phyloP scores from a whole-genome alignment of 1,140 invertebrate species.

The Caenorhabditis remanei region DNA sequence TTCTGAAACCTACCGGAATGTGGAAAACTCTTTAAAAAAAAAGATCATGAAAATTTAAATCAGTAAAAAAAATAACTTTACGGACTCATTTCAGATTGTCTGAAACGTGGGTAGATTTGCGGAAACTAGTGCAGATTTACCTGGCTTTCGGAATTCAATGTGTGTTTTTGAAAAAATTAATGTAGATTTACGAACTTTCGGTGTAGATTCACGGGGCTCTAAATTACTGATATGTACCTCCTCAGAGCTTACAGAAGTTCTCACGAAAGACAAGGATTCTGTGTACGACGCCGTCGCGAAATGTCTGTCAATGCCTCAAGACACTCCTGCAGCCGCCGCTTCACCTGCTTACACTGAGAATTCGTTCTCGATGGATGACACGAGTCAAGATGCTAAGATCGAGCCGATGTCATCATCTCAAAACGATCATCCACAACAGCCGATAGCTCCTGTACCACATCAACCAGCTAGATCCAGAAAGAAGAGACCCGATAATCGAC shows the following conservation, averaged over 20 bases:
- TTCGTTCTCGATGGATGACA: slow-evolving; percentile 44
- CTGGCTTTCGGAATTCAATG: too few species aligned
- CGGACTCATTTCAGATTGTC: too few species aligned
- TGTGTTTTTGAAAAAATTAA: too few species aligned
- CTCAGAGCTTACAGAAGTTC: neutral
- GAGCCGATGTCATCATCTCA: neutral
- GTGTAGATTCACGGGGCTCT: too few species aligned
- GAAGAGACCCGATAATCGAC: too few species aligned
- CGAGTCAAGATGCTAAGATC: neutral
- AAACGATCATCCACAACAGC: neutral
- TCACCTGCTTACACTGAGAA: slow-evolving; percentile 38
- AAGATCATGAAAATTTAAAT: neutral
- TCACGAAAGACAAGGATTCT: slow-evolving; percentile 20
- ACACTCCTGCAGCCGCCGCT: neutral
- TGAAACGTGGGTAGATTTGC: too few species aligned
- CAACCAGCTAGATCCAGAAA: neutral
- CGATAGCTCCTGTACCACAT: neutral
- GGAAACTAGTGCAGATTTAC: too few species aligned
- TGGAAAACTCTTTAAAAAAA: neutral
- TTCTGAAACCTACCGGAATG: neutral
- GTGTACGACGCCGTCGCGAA: slow-evolving; percentile 28
- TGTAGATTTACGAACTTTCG: too few species aligned
- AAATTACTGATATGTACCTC: neutral
- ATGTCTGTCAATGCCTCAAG: neutral
- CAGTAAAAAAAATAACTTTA: too few species aligned